Evolutionary conservation across 2,113 vertebrate genomes (phyloP).

Genomic region (Platichthys flesus): DNA sequence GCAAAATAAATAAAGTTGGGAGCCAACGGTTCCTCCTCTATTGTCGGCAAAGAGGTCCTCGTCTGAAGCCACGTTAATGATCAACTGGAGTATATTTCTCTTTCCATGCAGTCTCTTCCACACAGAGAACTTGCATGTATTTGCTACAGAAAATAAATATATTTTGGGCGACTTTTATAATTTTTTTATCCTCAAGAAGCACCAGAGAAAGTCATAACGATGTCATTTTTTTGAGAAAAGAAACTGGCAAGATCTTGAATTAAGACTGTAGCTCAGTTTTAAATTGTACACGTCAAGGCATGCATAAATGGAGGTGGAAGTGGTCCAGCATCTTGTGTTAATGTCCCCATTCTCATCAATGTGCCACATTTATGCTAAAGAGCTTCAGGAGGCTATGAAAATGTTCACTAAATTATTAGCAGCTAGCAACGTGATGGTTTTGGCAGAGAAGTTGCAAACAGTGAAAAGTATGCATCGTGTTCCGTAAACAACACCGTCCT

Average conservation of each 20-base stretch:
- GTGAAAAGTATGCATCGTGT: not conserved
- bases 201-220: conserved; percentile 27
- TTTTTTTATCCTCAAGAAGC: not conserved
- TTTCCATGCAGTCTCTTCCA: not conserved
- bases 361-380: conserved; percentile 31
- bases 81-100: conserved; percentile 7
- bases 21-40: conserved; percentile 57
- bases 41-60: conserved; percentile 43
- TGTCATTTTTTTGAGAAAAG: conserved; percentile 31
- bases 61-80: conserved; percentile 39
- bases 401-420: conserved; percentile 27
- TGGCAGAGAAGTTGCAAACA: conserved; percentile 11
- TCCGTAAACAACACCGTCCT: not conserved
- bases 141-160: conserved; percentile 22
- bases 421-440: not conserved
- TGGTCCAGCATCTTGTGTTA: conserved; percentile 23
- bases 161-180: conserved; percentile 19
- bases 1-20: conserved; percentile 72
- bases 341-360: conserved; percentile 35
- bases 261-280: conserved; percentile 23
- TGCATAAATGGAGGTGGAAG: conserved; percentile 28
- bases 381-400: conserved; percentile 64
- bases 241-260: conserved; percentile 45
- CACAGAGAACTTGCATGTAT: conserved; percentile 2
- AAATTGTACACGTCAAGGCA: conserved; percentile 34